Base-by-base conservation (phyloP, 2,888 invertebrate genomes). In the Anagyrus pseudococci region DNA sequence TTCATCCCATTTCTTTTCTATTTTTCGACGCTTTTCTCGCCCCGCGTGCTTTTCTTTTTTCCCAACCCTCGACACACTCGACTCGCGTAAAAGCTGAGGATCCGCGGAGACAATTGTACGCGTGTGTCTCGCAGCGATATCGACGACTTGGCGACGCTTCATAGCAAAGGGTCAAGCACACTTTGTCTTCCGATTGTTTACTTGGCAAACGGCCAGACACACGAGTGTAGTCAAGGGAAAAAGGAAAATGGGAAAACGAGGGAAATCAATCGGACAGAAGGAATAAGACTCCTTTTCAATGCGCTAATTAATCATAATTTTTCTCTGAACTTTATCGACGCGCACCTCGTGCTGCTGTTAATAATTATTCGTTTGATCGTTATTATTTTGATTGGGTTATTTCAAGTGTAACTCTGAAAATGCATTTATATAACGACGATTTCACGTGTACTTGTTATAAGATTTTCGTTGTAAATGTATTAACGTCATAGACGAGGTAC, bases 131-230 rank as follows among this genome's bases (percentile, higher is more conserved):
- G 43, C 43, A n/a, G 19, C 47, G 33, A 58, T 64, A 64, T 60
- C 60, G 60, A 64, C 53, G 56, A 64, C 63, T 58, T 49, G 55
- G 49, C 56, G 50, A 59, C 55, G 50, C 47, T 59, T 60, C 55
- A 56, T 56, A 47, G 58, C 41, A 47, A 53, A 53, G 26, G 57
- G 56, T 64, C 63, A 63, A 63, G 63, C 58, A 53, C 58, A 63
- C 63, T 63, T 63, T 63, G 58, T 58, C 54, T 41, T 29, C 47
- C 43, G 62, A 58, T 63, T 63, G 62, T 62, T 48, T 57, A 25
- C 43, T 25, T 23, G 6, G 50, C 37, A 15, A 20, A 13, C n/a
- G 20, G 37, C 37, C 29, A 33, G 37, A 48, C 43, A 17, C 22
- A n/a, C 7, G 26, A 37, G 48, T 15, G 29, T n/a, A n/a, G n/a